Conservation (phyloP, 2,113 vertebrate species). For the Brachyhypopomus gauderio region DNA sequence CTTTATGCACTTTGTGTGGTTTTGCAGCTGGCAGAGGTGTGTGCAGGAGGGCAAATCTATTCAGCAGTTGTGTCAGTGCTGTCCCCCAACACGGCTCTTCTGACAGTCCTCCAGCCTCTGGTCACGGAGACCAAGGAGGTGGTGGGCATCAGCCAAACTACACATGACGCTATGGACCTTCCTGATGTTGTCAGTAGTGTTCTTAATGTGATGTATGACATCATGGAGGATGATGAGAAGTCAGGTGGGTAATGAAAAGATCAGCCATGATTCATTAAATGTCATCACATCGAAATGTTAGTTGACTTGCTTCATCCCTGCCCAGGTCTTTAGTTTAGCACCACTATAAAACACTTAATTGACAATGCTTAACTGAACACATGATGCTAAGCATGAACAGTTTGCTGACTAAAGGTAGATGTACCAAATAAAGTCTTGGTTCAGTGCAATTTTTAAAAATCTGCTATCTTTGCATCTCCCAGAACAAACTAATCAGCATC, state of each 20-base stretch:
- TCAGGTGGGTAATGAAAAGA: conserved; percentile 33
- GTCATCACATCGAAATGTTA: neutral
- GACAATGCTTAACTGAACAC: neutral
- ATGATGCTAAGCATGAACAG: neutral
- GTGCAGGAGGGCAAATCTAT: conserved; percentile 62
- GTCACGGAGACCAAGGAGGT: conserved; percentile 37
- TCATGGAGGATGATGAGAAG: conserved; percentile 62
- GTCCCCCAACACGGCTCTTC: conserved; percentile 74
- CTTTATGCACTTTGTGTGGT: neutral
- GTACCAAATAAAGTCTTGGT: neutral
- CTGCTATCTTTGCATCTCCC: conserved; percentile 17
- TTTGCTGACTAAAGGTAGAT: conserved; percentile 38
- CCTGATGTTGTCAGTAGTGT: conserved; percentile 80
- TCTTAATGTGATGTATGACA: conserved; percentile 71
- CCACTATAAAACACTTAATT: neutral
- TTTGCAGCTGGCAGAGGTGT: conserved; percentile 81
- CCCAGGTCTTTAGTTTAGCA: neutral
- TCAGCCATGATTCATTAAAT: neutral
- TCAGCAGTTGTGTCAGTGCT: conserved; percentile 83
- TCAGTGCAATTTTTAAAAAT: neutral
- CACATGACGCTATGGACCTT: conserved; percentile 64
- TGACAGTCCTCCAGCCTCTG: conserved; percentile 75
- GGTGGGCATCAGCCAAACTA: conserved; percentile 26
- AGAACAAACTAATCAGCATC: conserved; percentile 48
- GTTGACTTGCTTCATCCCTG: neutral